phyloP scores from a whole-genome alignment of 1,140 invertebrate species.

The Drosophila varians region DNA sequence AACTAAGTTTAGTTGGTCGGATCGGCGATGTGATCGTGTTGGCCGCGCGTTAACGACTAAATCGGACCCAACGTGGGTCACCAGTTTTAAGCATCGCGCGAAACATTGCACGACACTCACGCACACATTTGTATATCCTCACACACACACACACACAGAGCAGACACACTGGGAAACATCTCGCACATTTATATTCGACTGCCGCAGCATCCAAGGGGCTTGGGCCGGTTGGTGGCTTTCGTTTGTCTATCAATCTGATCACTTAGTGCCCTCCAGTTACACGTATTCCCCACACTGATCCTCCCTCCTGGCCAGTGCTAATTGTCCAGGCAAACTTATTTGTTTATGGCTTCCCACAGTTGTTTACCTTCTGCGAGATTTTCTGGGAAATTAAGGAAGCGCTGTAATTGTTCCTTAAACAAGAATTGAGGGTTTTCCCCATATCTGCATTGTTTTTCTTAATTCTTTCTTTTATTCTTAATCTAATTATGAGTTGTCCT shows the following conservation, averaged over 20 bases:
- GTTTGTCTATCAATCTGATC: constrained; percentile 25
- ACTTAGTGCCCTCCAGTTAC: constrained; percentile 6
- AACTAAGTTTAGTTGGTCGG: constrained; percentile 16
- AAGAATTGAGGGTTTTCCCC: neutral
- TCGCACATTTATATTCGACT: constrained; percentile 33
- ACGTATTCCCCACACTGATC: neutral
- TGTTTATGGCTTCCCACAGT: neutral
- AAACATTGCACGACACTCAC: constrained; percentile 51
- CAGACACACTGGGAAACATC: constrained; percentile 17
- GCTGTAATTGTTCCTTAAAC: neutral
- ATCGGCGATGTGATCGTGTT: constrained; percentile 79
- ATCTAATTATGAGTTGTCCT: too few species aligned
- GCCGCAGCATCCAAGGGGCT: constrained; percentile 27
- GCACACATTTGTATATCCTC: neutral
- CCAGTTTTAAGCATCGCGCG: constrained; percentile 78
- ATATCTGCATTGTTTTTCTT: neutral
- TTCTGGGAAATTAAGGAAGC: neutral
- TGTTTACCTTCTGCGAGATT: neutral
- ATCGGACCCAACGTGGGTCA: constrained; percentile 74
- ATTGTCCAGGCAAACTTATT: constrained; percentile 5
- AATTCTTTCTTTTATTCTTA: neutral
- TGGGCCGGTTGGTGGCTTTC: neutral
- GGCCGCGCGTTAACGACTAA: constrained; percentile 82
- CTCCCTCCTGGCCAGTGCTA: neutral
- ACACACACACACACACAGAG: neutral